These are phyloP conservation scores for Orthonychiurus folsomi DNA, from an alignment of 2,888 invertebrate species.

Conservation along the genomic window DNA sequence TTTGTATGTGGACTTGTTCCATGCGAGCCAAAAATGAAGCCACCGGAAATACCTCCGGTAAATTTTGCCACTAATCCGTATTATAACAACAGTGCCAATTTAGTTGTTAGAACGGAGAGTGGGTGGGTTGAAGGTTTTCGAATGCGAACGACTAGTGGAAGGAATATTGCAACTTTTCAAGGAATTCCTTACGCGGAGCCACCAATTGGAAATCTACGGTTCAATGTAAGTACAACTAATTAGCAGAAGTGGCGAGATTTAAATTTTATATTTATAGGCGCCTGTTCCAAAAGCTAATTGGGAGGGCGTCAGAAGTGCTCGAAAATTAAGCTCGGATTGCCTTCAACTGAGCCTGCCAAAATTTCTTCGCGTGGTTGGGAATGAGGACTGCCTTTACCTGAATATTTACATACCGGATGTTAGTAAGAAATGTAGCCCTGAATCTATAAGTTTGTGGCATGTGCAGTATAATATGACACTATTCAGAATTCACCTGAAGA, in stretches of 20 bases:
- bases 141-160: slow-evolving; percentile 26
- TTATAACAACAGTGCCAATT: slow-evolving; percentile 11
- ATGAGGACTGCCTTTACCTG: slow-evolving; percentile 27
- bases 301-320: slow-evolving; percentile 20
- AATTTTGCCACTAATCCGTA: neutral
- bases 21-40: slow-evolving; percentile 18
- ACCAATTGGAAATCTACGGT: slow-evolving; percentile 14
- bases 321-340: slow-evolving; percentile 27
- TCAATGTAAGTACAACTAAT: too few species aligned
- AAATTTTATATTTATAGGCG: too few species aligned
- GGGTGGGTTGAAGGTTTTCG: slow-evolving; percentile 30
- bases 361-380: slow-evolving; percentile 18
- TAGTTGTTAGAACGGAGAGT: slow-evolving; percentile 26
- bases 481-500: neutral
- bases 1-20: slow-evolving; percentile 32
- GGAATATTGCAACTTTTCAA: slow-evolving; percentile 29
- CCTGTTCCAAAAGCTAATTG: slow-evolving; percentile 19
- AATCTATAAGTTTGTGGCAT: neutral
- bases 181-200: slow-evolving; percentile 23
- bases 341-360: slow-evolving; percentile 27
- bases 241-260: too few species aligned
- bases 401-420: slow-evolving; percentile 27
- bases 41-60: slow-evolving; percentile 8
- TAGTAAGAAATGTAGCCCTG: neutral
- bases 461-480: too few species aligned